Conservation (phyloP, 2,113 vertebrate species). For the Chlorodrepanis virens region DNA sequence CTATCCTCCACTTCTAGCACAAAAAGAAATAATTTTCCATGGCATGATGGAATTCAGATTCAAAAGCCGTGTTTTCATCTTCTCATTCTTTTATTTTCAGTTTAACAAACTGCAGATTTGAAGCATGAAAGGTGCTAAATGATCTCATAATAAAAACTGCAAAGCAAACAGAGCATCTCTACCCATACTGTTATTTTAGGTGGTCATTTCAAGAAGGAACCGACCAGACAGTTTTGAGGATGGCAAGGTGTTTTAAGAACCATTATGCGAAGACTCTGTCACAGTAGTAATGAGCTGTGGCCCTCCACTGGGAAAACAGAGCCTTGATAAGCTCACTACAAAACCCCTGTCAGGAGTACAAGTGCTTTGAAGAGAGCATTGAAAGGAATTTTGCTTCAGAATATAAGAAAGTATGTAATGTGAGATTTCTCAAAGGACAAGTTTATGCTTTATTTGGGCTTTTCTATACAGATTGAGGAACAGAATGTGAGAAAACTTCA, state of each 20-base stretch:
- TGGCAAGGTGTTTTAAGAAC: not conserved
- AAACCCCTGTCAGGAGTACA: conserved; percentile 1
- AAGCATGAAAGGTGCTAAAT: not conserved
- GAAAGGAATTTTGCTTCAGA: conserved; percentile 32
- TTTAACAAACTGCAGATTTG: not conserved
- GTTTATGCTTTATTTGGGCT: conserved; percentile 16
- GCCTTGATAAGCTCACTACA: conserved; percentile 54
- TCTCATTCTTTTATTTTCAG: not conserved
- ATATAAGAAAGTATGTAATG: conserved; percentile 17
- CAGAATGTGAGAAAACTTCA: conserved; percentile 16
- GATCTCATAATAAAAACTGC: not conserved
- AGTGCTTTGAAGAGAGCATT: conserved; percentile 49
- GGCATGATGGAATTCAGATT: conserved; percentile 7
- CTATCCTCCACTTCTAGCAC: not conserved
- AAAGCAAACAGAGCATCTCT: not conserved
- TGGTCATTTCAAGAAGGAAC: conserved; percentile 10
- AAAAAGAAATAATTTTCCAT: not conserved
- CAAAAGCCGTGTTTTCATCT: not conserved
- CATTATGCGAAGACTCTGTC: not conserved
- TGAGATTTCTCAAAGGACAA: conserved; percentile 27
- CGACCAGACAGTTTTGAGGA: not conserved
- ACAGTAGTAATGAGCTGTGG: conserved; percentile 49
- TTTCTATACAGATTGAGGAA: not conserved
- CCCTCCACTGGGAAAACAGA: conserved; percentile 8
- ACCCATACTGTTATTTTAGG: not conserved